Evolutionary conservation across 2,888 invertebrate genomes (phyloP).

Genomic region (Eupeodes luniger): DNA sequence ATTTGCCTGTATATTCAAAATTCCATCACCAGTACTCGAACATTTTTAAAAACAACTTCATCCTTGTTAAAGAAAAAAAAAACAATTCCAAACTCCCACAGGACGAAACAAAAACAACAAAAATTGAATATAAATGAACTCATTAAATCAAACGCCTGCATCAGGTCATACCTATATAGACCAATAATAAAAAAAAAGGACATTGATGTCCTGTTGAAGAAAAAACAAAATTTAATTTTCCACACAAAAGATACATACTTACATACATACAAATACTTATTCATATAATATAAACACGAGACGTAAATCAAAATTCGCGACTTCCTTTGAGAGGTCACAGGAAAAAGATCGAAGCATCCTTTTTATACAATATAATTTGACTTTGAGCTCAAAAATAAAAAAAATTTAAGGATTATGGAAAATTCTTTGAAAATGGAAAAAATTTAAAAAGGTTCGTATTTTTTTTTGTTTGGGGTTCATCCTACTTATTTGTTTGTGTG

Average conservation of each 20-base stretch:
- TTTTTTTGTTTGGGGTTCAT: background rate
- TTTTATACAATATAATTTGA: slow-evolving; percentile 49
- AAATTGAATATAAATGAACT: slow-evolving; percentile 67
- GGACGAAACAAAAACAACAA: background rate
- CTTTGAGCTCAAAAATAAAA: slow-evolving; percentile 16
- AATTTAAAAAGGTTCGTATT: slow-evolving; percentile 30
- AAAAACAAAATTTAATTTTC: slow-evolving; percentile 31
- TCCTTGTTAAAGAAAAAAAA: background rate
- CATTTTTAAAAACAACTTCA: background rate
- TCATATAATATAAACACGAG: slow-evolving; percentile 11
- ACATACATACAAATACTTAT: background rate
- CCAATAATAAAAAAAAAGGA: slow-evolving; percentile 25
- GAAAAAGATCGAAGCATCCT: slow-evolving; percentile 38
- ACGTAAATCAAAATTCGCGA: slow-evolving; percentile 56
- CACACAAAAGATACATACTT: background rate
- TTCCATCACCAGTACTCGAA: background rate
- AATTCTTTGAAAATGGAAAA: background rate
- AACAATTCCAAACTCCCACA: background rate
- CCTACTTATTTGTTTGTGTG: background rate
- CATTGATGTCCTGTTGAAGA: slow-evolving; percentile 25
- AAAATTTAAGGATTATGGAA: background rate
- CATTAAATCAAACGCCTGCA: slow-evolving; percentile 58
- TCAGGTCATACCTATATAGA: slow-evolving; percentile 18
- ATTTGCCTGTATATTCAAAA: background rate
- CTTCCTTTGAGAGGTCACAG: slow-evolving; percentile 3